Evolutionary conservation across 2,888 invertebrate genomes (phyloP).

Genomic region (Pandemis heparana): DNA sequence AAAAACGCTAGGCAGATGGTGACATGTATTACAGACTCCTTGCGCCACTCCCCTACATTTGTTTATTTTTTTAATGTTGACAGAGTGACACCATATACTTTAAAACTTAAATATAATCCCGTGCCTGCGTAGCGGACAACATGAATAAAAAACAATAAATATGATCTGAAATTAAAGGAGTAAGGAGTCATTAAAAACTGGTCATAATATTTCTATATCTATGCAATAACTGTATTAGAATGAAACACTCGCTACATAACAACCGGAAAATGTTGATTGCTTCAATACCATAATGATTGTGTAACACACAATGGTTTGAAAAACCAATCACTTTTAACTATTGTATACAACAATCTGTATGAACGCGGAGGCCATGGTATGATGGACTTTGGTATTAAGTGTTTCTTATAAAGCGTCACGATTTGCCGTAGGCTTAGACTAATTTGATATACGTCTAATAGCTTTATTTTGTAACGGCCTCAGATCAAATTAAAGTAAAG

Average conservation of each 20-base stretch:
- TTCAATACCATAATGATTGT: conserved; percentile 78
- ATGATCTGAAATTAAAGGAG: no score
- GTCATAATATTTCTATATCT: background rate
- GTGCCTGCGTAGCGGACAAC: no score
- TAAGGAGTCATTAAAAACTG: background rate
- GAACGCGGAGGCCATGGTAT: conserved; percentile 50
- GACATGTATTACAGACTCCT: no score
- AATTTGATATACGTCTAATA: conserved; percentile 62
- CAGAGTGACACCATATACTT: no score
- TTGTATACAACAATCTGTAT: conserved; percentile 8
- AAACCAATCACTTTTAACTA: conserved; percentile 6
- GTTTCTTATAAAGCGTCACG: conserved; percentile 80
- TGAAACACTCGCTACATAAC: background rate
- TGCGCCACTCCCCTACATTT: no score
- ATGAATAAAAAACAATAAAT: no score
- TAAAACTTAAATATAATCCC: no score
- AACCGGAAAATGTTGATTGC: conserved; percentile 52
- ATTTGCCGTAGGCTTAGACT: conserved; percentile 76
- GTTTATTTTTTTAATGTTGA: no score
- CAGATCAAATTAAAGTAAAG: no score
- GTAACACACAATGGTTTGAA: conserved; percentile 48
- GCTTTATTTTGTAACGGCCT: background rate
- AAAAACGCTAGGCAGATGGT: no score
- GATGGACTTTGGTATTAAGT: conserved; percentile 55
- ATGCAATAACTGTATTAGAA: background rate